phyloP scores from a whole-genome alignment of 1,140 invertebrate genomes.

The Trachymyrmex cornetzi region DNA sequence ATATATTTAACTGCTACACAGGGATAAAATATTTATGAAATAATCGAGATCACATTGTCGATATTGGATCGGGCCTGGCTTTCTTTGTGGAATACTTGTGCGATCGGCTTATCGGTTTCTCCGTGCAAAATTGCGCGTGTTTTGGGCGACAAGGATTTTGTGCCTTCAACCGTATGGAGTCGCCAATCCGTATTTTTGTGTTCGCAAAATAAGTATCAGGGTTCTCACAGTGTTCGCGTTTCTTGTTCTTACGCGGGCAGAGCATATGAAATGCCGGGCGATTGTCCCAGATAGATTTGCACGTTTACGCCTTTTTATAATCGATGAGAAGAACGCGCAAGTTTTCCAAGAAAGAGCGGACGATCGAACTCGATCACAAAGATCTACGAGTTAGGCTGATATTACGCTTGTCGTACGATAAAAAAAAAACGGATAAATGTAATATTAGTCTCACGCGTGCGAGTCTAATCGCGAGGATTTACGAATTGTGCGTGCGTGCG shows the following conservation, averaged over 20 bases:
- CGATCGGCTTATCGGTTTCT: conserved; percentile 17
- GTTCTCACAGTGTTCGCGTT: conserved; percentile 6
- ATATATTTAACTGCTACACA: conserved; percentile 73
- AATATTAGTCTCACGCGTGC: no score
- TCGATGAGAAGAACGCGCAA: conserved; percentile 10
- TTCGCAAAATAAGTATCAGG: conserved; percentile 12
- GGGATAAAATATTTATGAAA: conserved; percentile 66
- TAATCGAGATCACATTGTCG: conserved; percentile 66
- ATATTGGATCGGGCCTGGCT: conserved; percentile 15
- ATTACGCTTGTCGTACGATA: no score
- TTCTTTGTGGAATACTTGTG: conserved; percentile 46
- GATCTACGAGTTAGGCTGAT: not conserved
- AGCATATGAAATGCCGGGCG: not conserved
- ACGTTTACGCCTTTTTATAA: not conserved
- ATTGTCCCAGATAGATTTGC: conserved; percentile 25
- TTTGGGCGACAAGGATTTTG: conserved; percentile 39
- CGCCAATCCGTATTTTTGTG: conserved; percentile 16
- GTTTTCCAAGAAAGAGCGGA: conserved; percentile 35
- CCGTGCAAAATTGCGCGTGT: conserved; percentile 15
- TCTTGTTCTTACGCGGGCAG: not conserved
- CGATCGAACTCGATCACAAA: conserved; percentile 30
- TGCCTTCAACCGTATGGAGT: conserved; percentile 32
- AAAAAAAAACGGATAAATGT: no score
- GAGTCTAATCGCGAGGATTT: not conserved
- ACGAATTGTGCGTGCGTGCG: not conserved